phyloP scores from a whole-genome alignment of 2,113 vertebrate genomes.

The Elaphurus davidianus region DNA sequence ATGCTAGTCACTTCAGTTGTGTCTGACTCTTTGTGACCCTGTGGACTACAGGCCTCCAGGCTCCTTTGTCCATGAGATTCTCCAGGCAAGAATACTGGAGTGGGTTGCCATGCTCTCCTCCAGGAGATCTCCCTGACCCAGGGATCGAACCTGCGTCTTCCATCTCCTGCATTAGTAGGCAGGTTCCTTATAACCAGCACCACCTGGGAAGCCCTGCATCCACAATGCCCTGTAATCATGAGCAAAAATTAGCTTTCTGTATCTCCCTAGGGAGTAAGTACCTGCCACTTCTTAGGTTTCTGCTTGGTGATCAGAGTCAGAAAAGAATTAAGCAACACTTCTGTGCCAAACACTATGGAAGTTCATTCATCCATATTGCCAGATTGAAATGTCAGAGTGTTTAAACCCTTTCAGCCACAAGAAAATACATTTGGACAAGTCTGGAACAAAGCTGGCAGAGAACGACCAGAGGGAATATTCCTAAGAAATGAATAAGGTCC shows the following conservation, averaged over 20 bases:
- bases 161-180: neutral
- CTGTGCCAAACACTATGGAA: constrained; percentile 31
- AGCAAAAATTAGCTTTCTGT: neutral
- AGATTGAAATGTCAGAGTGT: constrained; percentile 25
- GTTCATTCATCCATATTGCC: neutral
- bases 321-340: constrained; percentile 15
- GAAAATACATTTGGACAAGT: constrained; percentile 3
- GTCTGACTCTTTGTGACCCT: neutral
- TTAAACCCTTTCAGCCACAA: constrained; percentile 28
- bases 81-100: neutral
- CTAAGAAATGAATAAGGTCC: neutral
- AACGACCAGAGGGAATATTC: neutral
- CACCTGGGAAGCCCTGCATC: neutral
- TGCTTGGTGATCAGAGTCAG: constrained; percentile 28
- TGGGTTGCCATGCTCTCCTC: neutral
- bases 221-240: neutral
- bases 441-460: constrained; percentile 18
- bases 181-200: neutral
- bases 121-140: neutral
- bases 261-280: neutral
- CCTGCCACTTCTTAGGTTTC: neutral
- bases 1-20: neutral
- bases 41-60: neutral
- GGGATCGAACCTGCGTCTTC: neutral
- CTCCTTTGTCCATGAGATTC: neutral